Evolutionary conservation across 2,888 invertebrate genomes (phyloP).

Genomic region (Phaedon cochleariae): DNA sequence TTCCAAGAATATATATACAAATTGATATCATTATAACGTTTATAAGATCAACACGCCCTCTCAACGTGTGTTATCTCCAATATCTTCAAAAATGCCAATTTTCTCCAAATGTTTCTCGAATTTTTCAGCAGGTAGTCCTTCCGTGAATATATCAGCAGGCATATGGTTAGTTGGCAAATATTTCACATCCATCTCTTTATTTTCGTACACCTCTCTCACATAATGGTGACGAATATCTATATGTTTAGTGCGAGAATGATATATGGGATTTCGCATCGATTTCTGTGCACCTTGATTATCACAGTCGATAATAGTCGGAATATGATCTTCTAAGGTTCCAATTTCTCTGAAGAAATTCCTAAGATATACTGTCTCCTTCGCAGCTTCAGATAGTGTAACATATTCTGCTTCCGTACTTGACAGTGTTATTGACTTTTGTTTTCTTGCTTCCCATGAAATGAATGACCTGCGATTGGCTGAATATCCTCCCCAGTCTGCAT

Average conservation of each 20-base stretch:
- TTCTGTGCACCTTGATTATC: constrained; percentile 33
- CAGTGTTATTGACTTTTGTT: constrained; percentile 50
- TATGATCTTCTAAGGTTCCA: constrained; percentile 13
- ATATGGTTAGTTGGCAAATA: constrained; percentile 11
- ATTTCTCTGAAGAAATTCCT: neutral
- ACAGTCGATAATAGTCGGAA: constrained; percentile 21
- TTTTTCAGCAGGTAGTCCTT: too few relatives aligned
- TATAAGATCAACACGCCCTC: neutral
- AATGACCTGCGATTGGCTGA: constrained; percentile 53
- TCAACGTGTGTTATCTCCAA: neutral
- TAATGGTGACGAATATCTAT: constrained; percentile 29
- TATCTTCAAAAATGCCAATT: too few relatives aligned
- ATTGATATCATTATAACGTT: neutral
- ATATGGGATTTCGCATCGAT: constrained; percentile 10
- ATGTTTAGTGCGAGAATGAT: constrained; percentile 22
- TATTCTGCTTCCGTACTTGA: constrained; percentile 47
- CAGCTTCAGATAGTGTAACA: constrained; percentile 46
- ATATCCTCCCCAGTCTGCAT: neutral
- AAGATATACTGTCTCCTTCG: constrained; percentile 41
- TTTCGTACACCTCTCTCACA: constrained; percentile 20
- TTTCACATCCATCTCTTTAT: constrained; percentile 17
- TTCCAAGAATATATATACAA: too few relatives aligned
- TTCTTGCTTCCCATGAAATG: constrained; percentile 48
- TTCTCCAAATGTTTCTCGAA: too few relatives aligned
- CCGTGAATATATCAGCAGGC: constrained; percentile 12